Base-by-base conservation (phyloP, 2,113 vertebrate species). In the Puma concolor region DNA sequence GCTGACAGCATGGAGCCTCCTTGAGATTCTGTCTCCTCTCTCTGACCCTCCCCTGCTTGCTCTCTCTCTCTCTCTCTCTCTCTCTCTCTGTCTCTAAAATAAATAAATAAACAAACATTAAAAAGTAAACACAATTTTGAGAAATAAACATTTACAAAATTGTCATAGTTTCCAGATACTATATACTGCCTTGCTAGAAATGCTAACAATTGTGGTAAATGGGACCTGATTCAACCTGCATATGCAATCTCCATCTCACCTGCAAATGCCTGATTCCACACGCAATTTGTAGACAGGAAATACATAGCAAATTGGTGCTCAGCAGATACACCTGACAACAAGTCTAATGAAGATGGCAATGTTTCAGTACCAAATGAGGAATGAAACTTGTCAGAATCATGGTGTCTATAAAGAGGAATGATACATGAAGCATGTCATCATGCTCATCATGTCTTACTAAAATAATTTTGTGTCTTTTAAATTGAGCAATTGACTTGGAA, bases 211-310 rank as follows among this genome's bases (percentile, higher is more conserved):
- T 89, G n/a, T 82, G 52, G 36, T 60, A 6, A 74, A 69, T 81
- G 33, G 92, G 36, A 76, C 48, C 69, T 94, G 94, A 95, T 91
- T 96, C 66, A 95, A 95, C 87, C 48, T 95, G 87, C 31, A 79
- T 96, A 54, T 97, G 74, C 4, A 95, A 74, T 94, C 77, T 83
- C 7, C 81, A 86, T 96, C 91, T 96, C n/a, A 92, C 44, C 80
- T 93, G 69, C 83, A 80, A 93, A 84, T 27, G 64, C 76, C 71
- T 94, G 81, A 82, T 87, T 96, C 71, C 84, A 96, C 38, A 71
- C 82, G 80, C 81, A 97, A 97, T 98, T 97, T 97, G 94, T 96
- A 96, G 97, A 91, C 84, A 96, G 95, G 84, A 97, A 96, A 95
- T 50, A 71, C 9, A 77, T 4, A 97, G 48, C 92, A 98, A 98